Evolutionary conservation across 2,888 invertebrate species (phyloP), one percentile per base, ranked within the genome.

Genomic region (Heliothis peltigera): DNA sequence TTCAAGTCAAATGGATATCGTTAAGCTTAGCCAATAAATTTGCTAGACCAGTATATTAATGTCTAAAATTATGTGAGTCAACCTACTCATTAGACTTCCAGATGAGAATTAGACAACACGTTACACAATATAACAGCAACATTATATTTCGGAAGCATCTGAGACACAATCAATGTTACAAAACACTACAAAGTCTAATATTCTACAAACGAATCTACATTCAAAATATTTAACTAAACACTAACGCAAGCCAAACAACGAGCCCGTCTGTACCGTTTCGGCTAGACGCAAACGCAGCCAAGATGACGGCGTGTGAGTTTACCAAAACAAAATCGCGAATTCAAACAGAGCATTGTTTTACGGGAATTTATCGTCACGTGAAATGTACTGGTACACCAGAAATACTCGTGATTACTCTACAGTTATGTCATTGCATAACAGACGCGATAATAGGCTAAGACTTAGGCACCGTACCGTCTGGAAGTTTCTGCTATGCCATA

Each of bases 331-430:
- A 76, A 47, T 59, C 39, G 73, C 62, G 8, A 78, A 74, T 75
- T 73, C 70, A 78, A 81, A 80, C 77, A 75, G 54, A 55, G 71
- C 79, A 88, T 88, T 90, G 90, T 90, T 84, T 80, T 74, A 65
- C 46, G 59, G 77, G 78, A 70, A 81, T 82, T 71, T 73, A 59
- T 71, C 70, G 83, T 84, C 88, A 86, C 85, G 86, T 83, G 87
- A 83, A 81, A 64, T 53, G 42, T 53, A 53, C 53, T 68, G 47
- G 57, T 67, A 64, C 62, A 56, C 44, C 35, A 60, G 32, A 57
- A 59, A 25, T 63, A 39, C 77, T 70, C 60, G 52, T 64, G 71
- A 69, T 70, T 77, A 55, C 43, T 71, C 25, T 61, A 72, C 78
- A 46, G 71, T 79, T 79, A 70, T 53, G 28, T 49, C 59, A 72